Evolutionary conservation across 92 coral and sea anemone genomes (phyloP), one percentile per base, ranked within the genome.

Genomic region (Epizoanthus ramosus): DNA sequence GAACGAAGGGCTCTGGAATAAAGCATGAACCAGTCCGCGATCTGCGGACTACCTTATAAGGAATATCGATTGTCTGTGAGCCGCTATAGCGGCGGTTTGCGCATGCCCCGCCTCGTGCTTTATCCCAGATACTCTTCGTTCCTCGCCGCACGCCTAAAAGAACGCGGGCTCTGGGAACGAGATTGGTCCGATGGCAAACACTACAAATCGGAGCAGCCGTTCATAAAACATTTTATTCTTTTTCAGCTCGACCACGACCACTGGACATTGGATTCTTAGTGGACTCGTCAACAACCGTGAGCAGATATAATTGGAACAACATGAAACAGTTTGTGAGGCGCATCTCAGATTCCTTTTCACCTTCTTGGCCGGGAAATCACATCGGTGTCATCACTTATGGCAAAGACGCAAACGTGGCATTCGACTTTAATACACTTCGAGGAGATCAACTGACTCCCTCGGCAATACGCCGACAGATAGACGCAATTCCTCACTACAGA

Each of bases 231-330:
- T 25, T 21, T 24, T 41, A 54, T 12, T 57, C 3, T 33, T 76
- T 37, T 71, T 23, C 68, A 92, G 98, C 80, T 50, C 94, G 90
- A 13, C 87, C 80, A 10, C 87, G 84, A 45, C 98, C 98, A 24
- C 85, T 93, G 57, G 98, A 93, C 74, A 81, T 93, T 14, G 98
- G 92, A 9, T 52, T 93, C 68, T 66, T 93, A 59, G 83, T 93
- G 66, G 98, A 94, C 73, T 91, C 95, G 4, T 93, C 98, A 19
- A 87, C 80, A 16, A 25, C 81, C 17, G 92, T 94, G 12, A 91
- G 91, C 50, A 65, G 74, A 35, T 86, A 84, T 18, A 86, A 92
- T 22, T 93, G 95, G 95, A 75, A 17, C 39, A 61, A 39, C 22
- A 37, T 77, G 22, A 60, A 22, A 60, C 41, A 35, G 71, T 86